A percentile compares a stretch with the other conserved stretches of the same genome.
phyloP scores from a whole-genome alignment of 2,113 vertebrate genomes.

The Burhinus oedicnemus region DNA sequence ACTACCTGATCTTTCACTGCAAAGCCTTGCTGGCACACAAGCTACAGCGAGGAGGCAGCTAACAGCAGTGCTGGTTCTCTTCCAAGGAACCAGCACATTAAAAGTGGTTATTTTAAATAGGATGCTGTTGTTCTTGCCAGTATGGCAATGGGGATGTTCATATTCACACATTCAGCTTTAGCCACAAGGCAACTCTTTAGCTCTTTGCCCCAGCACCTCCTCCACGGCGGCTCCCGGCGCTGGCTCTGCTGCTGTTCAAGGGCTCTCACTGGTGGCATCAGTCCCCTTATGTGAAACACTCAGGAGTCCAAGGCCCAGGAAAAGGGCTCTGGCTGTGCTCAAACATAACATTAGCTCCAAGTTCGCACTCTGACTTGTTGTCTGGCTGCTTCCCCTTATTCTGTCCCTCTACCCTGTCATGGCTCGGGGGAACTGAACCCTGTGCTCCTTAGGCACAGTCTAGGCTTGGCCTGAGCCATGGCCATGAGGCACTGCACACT shows the following conservation, averaged over 20 bases:
- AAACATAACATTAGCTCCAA: accelerated
- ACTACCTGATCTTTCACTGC: accelerated
- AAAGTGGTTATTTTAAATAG: not conserved
- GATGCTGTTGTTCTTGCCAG: not conserved
- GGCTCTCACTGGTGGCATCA: accelerated
- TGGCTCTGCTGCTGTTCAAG: not conserved
- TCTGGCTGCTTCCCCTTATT: not conserved
- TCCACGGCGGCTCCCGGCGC: accelerated
- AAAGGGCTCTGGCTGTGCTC: not conserved
- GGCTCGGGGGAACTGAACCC: too few relatives aligned
- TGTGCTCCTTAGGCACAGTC: not conserved
- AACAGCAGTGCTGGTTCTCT: not conserved
- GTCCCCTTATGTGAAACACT: not conserved
- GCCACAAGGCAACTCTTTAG: not conserved
- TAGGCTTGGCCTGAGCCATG: not conserved
- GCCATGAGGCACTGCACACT: accelerated
- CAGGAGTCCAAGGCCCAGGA: accelerated
- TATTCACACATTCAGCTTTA: accelerated
- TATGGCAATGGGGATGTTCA: accelerated
- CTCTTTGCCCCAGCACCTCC: not conserved
- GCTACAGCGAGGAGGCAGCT: too few relatives aligned
- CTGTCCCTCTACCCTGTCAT: not conserved
- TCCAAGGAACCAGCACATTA: not conserved
- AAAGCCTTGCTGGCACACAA: not conserved
- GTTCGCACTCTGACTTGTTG: not conserved